Base-by-base conservation (phyloP, 1,140 invertebrate genomes). In the Ericerus pela region DNA sequence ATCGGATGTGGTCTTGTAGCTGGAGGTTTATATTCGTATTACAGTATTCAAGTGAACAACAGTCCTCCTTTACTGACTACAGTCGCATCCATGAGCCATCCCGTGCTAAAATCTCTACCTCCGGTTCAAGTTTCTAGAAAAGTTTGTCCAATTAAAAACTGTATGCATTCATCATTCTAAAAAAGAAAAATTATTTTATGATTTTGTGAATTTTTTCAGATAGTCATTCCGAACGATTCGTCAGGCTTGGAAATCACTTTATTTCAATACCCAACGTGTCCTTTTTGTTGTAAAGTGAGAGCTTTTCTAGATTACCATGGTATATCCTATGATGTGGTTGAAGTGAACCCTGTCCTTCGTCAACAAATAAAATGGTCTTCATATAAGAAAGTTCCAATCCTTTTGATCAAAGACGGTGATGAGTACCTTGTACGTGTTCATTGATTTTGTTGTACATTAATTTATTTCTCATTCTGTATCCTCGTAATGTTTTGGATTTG, bases 231-330 rank as follows among this genome's bases (percentile, higher is more conserved):
- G 10, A 72, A 75, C 16, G 86, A 94, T 69, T 72, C 71, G 5
- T 81, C 76, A 54, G 81, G 82, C 11, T 72, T 96, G 43, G 82
- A 94, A 62, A 69, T 98, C 16, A 86, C 86, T 1, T 71, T 98
- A 22, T 98, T 85, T 68, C 95, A 99, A 74, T 99, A 94, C 69
- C 86, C 95, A 65, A 95, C 90, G 2, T 99, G 95, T 70, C 96
- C 96, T 28, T 99, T 98, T 71, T 99, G 96, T 70, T 98, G 93
- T 66, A 99, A 99, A 76, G 88, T 97, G 0, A 76, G 96, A 59
- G 83, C 90, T 16, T 89, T 91, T 69, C 72, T 99, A 2, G 93
- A 99, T 72, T 93, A 85, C 65, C 82, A 87, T 71, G 94, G 94
- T 3, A 77, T 98, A 53, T 88, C 88, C 0, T 99, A 99, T 71